These are phyloP conservation scores for Rhamphomyia laevipes DNA, from an alignment of 2,888 invertebrate species.

Conservation along the genomic window DNA sequence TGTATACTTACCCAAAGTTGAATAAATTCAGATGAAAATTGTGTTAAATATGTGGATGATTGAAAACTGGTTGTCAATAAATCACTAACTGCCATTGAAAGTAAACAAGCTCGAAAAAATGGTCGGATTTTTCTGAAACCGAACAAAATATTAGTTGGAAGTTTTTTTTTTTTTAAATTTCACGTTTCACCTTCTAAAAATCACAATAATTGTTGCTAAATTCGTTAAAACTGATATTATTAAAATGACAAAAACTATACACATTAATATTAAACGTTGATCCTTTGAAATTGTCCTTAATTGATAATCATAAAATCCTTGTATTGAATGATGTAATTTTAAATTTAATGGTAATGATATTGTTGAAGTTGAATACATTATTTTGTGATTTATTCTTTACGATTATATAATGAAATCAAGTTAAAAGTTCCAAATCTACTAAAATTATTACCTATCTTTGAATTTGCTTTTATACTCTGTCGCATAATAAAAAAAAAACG, in stretches of 20 bases:
- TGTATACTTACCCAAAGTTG: slow-evolving; percentile 30
- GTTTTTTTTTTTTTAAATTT: not conserved
- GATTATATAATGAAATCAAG: no score
- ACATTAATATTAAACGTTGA: slow-evolving; percentile 4
- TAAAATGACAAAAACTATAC: slow-evolving; percentile 6
- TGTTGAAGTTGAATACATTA: no score
- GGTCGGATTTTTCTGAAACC: slow-evolving; percentile 40
- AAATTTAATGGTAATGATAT: no score
- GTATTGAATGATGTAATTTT: no score
- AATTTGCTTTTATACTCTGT: no score
- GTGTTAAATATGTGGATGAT: slow-evolving; percentile 23
- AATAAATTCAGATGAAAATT: slow-evolving; percentile 24
- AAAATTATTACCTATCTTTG: no score
- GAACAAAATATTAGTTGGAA: no score
- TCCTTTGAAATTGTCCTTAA: slow-evolving; percentile 1
- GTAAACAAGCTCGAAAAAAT: slow-evolving; percentile 41
- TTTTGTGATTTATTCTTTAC: no score
- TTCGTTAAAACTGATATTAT: slow-evolving; percentile 15
- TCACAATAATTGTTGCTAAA: slow-evolving; percentile 14
- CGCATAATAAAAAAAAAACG: no score
- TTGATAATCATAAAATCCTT: slow-evolving; percentile 3
- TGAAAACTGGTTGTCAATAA: slow-evolving; percentile 30
- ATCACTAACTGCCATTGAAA: slow-evolving; percentile 42
- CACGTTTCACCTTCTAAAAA: slow-evolving; percentile 13
- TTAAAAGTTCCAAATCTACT: no score